Evolutionary conservation across 2,113 vertebrate species (phyloP), one percentile per base, ranked within the genome.

Genomic region (Amazona guildingii): DNA sequence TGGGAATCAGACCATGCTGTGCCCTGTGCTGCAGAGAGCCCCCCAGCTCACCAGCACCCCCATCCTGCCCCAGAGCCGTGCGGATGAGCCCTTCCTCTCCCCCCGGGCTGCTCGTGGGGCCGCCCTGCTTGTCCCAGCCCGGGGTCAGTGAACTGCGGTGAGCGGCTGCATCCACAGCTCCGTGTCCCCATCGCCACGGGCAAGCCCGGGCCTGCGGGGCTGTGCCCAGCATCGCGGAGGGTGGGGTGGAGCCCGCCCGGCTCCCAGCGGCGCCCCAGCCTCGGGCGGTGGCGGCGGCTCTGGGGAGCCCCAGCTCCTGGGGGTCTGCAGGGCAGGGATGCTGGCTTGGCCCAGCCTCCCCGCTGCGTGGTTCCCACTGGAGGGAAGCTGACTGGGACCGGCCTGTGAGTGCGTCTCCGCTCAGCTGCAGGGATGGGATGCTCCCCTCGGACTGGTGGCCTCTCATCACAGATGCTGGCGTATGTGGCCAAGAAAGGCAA

Each of bases 361-460:
- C 3, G 0, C 6, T 3, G 1, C 0, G 0, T 18, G 35, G 9
- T 55, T 63, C 48, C 43, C 3, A 13, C 0, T 1, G 57, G 33
- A 55, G 20, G 10, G 49, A 63, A 57, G 35, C 17, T 0, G 2
- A 3, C 28, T 9, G 54, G 23, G 54, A 24, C 39, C 0, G 13
- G 28, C 28, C 37, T 13, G 64, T 31, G 49, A 20, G 44, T 33
- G 33, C n/a, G 5, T 61, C 44, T 35, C 39, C 6, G 1, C 41
- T 27, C 0, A 1, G 17, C 51, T 66, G 37, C 15, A 48, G 51
- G 44, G n/a, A 5, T 24, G 44, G 28, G 33, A 46, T 17, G 35
- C 33, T 41, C 19, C 14, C 29, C 37, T 18, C 7, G 25, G 20
- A 14, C n/a, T 52, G n/a, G 66, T 24, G 25, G 20, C 13, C 51